phyloP scores from a whole-genome alignment of 2,797 vertebrate genomes.

The Platalea minor region DNA sequence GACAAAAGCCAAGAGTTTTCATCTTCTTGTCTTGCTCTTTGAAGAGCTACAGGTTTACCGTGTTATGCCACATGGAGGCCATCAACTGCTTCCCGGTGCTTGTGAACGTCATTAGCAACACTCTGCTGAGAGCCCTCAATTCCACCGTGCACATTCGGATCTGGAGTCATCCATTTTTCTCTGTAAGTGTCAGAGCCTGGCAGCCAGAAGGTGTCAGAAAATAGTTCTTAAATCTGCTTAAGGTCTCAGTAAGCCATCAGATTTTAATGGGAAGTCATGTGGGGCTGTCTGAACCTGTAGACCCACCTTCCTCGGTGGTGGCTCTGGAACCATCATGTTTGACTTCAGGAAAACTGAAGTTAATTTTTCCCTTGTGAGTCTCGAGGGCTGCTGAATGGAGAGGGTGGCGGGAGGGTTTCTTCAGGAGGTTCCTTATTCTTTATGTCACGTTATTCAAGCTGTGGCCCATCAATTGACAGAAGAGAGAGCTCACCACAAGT shows the following conservation, averaged over 20 bases:
- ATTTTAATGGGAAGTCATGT: not conserved
- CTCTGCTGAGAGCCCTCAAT: slow-evolving; percentile 81
- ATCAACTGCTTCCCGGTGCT: slow-evolving; percentile 88
- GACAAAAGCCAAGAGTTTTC: not conserved
- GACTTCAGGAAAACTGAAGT: not conserved
- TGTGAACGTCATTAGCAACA: slow-evolving; percentile 87
- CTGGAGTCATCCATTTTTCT: slow-evolving; percentile 82
- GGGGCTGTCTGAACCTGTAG: not conserved
- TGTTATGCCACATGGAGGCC: slow-evolving; percentile 85
- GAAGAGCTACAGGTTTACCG: slow-evolving; percentile 81
- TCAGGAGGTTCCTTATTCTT: not conserved
- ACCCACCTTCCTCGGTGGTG: not conserved
- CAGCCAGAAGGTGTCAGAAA: not conserved
- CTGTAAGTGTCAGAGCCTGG: slow-evolving; percentile 73
- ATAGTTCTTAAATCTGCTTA: not conserved
- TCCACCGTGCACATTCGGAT: slow-evolving; percentile 79
- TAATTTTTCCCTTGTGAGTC: not conserved
- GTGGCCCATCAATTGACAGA: fast-evolving
- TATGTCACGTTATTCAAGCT: fast-evolving
- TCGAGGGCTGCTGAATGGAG: not conserved
- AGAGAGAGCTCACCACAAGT: not conserved
- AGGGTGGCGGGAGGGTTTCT: not conserved
- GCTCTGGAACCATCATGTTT: not conserved
- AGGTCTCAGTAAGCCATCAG: not conserved
- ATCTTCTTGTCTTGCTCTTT: not conserved